Evolutionary conservation across 2,888 invertebrate species (phyloP), one percentile per base, ranked within the genome.

Genomic region (Falcaria lacertinaria): DNA sequence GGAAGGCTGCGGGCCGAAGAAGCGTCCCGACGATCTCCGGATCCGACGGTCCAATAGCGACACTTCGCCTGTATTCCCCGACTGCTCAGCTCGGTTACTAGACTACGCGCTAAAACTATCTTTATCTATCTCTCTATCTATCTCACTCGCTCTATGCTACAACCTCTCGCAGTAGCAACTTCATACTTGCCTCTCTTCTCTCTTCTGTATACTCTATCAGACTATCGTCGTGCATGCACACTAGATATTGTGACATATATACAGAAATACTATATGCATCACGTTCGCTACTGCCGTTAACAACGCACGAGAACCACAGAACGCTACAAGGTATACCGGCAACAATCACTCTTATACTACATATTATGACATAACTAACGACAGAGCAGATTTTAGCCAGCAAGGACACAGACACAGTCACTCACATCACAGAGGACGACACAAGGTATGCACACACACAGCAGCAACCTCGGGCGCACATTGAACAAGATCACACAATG

Each of bases 151-250:
- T 87, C 82, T 70, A 74, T 74, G 86, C 87, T 87, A 85, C 78
- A 73, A 76, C 71, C 76, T 82, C 82, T 85, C 77, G 86, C 77
- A 85, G 84, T 88, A 90, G 87, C 82, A 69, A 70, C 77, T 82
- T 82, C 81, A 70, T 69, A 80, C 78, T 86, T 71, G 79, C 79
- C 77, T 80, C 75, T 82, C 84, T 87, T 86, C 80, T 77, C 79
- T 84, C 85, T 86, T 88, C 84, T 73, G 80, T 88, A 82, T 78
- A 74, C 79, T 83, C 79, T 87, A 83, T 85, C 82, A 74, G 72
- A 79, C 84, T 85, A 66, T 81, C 83, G 82, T 85, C 84, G 88
- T 89, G 89, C 89, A 89, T 89, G 89, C 75, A 89, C 89, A 89
- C 89, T 89, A 89, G 89, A 84, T 88, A 88, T 85, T 87, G 85